These are phyloP conservation scores for Crotophaga sulcirostris DNA, from an alignment of 2,113 vertebrate genomes.

Conservation along the genomic window DNA sequence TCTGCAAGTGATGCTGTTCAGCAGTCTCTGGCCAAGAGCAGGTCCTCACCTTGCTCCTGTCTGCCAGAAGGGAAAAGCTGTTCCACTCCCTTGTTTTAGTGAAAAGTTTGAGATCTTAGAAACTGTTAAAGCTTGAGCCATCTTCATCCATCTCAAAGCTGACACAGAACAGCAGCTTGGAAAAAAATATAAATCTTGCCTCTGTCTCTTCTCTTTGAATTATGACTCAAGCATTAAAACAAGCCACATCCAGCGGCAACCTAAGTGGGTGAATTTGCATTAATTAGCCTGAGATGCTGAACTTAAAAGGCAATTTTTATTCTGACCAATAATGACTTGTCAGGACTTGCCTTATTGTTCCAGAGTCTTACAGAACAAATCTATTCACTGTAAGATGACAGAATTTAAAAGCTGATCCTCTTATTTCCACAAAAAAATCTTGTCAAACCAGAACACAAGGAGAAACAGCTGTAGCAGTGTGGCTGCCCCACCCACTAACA, in stretches of 20 bases:
- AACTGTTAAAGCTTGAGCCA: neutral
- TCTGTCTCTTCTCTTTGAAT: slow-evolving; percentile 9
- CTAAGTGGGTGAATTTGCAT: slow-evolving; percentile 36
- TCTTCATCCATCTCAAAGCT: neutral
- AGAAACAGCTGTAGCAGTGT: neutral
- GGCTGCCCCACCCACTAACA: neutral
- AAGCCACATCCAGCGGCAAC: slow-evolving; percentile 20
- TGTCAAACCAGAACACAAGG: neutral
- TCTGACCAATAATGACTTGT: slow-evolving; percentile 46
- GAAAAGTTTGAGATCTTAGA: neutral
- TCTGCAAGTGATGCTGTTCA: neutral
- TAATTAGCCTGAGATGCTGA: slow-evolving; percentile 42
- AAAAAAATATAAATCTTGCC: neutral
- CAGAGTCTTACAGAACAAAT: slow-evolving; percentile 12
- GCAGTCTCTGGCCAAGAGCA: neutral
- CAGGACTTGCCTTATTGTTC: slow-evolving; percentile 34
- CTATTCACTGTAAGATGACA: slow-evolving; percentile 1
- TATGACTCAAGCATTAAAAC: slow-evolving; percentile 34
- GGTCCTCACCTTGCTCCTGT: neutral
- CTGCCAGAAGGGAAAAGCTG: neutral
- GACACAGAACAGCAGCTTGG: neutral
- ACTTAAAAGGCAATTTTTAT: slow-evolving; percentile 58
- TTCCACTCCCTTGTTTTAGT: neutral
- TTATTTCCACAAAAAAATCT: slow-evolving; percentile 2
- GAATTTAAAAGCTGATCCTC: slow-evolving; percentile 23